Evolutionary conservation across 2,113 vertebrate genomes (phyloP), one percentile per base, ranked within the genome.

Genomic region (Tyto alba): DNA sequence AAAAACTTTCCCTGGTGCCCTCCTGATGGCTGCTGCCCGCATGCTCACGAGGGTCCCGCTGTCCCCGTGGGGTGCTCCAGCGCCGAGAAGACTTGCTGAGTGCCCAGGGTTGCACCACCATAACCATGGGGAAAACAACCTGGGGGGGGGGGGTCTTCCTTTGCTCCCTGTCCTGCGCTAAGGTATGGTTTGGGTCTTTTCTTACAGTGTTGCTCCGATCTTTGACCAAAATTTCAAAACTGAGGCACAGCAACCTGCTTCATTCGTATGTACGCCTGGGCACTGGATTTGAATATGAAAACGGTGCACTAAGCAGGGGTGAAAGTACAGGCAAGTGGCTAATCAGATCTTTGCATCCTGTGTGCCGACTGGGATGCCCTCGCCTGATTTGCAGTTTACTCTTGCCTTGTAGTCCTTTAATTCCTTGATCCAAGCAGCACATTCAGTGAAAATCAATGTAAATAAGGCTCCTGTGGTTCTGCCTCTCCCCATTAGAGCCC

Each of bases 381-480:
- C 1, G 22, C 53, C 66, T 85, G 78, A 94, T 90, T 89, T 89
- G 81, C 62, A 87, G 84, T 78, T 89, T 93, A 6, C 85, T 76
- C 45, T 88, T 26, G 13, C 75, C 88, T 72, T 80, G 75, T 50
- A 85, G 88, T 40, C n/a, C 75, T 94, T 68, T 91, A 93, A 96
- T 91, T 93, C 88, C 85, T 92, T 92, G 82, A 93, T 91, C 88
- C 92, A 48, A 76, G 93, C 64, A 75, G 93, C 47, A 43, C 41
- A 43, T 90, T 88, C 84, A 40, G 32, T 72, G 66, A 71, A 95
- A 96, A 94, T 95, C 92, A 89, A 75, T 62, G 90, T 75, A 95
- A 96, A 95, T 59, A 94, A 88, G 48, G 32, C 83, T 95, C 79
- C 85, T 16, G 83, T 56, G 83, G 85, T 40, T 84, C 89, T 93